Evolutionary conservation across 1,140 invertebrate genomes (phyloP).

Genomic region (Chironomus striatipennis): DNA sequence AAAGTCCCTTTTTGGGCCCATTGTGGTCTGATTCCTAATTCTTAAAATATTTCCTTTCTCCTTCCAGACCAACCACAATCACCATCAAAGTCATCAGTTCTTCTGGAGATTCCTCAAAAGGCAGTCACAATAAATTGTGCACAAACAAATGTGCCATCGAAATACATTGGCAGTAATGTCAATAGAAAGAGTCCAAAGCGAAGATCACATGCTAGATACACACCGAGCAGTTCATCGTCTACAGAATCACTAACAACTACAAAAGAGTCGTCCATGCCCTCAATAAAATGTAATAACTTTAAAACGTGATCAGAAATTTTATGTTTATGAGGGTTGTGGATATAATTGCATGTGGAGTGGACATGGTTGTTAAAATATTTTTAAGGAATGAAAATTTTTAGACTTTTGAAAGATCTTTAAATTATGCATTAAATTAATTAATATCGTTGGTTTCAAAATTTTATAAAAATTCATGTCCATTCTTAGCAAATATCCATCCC

Average conservation of each 20-base stretch:
- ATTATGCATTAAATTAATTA: no score
- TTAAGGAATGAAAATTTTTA: no score
- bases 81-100: constrained; percentile 39
- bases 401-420: no score
- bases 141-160: constrained; percentile 37
- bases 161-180: constrained; percentile 33
- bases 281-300: constrained; percentile 33
- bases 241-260: constrained; percentile 44
- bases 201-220: constrained; percentile 37
- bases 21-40: background rate
- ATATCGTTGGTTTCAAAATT: no score
- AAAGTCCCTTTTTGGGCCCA: no score
- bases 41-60: background rate
- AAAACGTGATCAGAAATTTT: constrained; percentile 34
- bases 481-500: no score
- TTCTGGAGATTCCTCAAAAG: constrained; percentile 44
- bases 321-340: background rate
- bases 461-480: no score
- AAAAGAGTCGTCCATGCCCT: constrained; percentile 32
- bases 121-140: constrained; percentile 44
- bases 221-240: constrained; percentile 42
- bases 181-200: constrained; percentile 44
- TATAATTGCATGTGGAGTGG: no score
- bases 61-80: constrained; percentile 23
- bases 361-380: no score